Evolutionary conservation across 2,888 invertebrate species (phyloP), one percentile per base, ranked within the genome.

Genomic region (Sisyra nigra): DNA sequence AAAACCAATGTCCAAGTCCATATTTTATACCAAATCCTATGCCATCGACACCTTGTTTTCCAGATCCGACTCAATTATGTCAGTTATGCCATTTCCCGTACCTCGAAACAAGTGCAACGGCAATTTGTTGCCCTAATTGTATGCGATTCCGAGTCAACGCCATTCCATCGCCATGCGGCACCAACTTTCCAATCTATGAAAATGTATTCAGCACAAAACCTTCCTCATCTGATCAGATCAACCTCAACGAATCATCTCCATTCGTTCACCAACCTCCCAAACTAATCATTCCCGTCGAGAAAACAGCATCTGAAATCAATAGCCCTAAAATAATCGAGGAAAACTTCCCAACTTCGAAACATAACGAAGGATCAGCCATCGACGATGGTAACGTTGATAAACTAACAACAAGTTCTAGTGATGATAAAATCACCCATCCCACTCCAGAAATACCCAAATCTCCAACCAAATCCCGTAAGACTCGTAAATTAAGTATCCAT

Each of bases 401-500:
- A 37, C n/a, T 38, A 18, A 40, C 40, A 1, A 42, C 42, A 13
- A 43, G 43, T 38, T 38, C 37, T 15, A 43, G 43, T 10, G 43
- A 43, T 17, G 43, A 43, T 14, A 43, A 38, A 37, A 17, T 31
- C n/a, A 4, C 31, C 2, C 29, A 37, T 31, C 35, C 40, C 8
- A 11, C 29, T 32, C 30, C 33, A 4, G 41, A 37, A 24, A 32
- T 30, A 9, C 19, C 37, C 13, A 46, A 45, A 37, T 30, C 40
- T n/a, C 42, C 46, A 2, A 14, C 33, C 19, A 48, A 49, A 44
- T 45, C 41, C 14, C 39, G 45, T 8, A 51, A 57, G 48, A 50
- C 53, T n/a, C 54, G 57, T 5, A 61, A 61, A 49, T 45, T 57
- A 17, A 60, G 58, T 44, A 57, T 67, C 35, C 63, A 65, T 49